A percentile compares a stretch with the other conserved stretches of the same genome.
phyloP scores from a whole-genome alignment of 1,140 invertebrate genomes.

The Piezodorus guildinii region DNA sequence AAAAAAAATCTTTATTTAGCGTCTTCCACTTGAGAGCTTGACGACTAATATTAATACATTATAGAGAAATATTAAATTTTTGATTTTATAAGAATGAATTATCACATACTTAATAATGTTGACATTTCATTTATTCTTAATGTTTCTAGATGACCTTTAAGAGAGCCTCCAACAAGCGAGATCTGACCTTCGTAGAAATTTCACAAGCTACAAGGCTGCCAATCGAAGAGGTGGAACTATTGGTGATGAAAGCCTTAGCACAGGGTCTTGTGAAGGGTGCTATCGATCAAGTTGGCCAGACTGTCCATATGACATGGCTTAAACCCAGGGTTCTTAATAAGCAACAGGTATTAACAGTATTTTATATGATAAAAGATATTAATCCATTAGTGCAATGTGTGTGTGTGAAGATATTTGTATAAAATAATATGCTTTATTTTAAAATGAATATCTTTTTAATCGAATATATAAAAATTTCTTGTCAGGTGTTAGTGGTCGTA shows the following conservation, averaged over 20 bases:
- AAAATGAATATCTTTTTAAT: neutral
- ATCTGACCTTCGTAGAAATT: conserved; percentile 86
- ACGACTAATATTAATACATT: too few species aligned
- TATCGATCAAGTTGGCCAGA: conserved; percentile 84
- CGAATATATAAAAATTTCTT: neutral
- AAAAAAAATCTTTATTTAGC: too few species aligned
- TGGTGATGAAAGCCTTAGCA: conserved; percentile 97
- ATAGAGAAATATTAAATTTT: too few species aligned
- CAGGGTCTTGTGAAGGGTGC: conserved; percentile 84
- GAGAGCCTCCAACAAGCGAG: conserved; percentile 50
- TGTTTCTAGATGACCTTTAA: conserved; percentile 52
- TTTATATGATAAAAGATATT: neutral
- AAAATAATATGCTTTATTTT: neutral
- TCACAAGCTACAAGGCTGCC: conserved; percentile 71
- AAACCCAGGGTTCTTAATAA: conserved; percentile 80
- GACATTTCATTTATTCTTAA: too few species aligned
- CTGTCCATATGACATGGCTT: conserved; percentile 79
- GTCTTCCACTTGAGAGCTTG: too few species aligned
- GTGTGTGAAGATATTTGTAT: too few species aligned
- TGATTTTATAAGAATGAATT: too few species aligned
- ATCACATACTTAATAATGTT: too few species aligned
- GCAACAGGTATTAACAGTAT: conserved; percentile 39
- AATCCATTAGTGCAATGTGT: neutral
- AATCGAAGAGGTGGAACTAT: conserved; percentile 77
- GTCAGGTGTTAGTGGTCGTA: too few species aligned